Base-by-base conservation (phyloP, 2,113 vertebrate species). In the pig (Sus scrofa) region DNA sequence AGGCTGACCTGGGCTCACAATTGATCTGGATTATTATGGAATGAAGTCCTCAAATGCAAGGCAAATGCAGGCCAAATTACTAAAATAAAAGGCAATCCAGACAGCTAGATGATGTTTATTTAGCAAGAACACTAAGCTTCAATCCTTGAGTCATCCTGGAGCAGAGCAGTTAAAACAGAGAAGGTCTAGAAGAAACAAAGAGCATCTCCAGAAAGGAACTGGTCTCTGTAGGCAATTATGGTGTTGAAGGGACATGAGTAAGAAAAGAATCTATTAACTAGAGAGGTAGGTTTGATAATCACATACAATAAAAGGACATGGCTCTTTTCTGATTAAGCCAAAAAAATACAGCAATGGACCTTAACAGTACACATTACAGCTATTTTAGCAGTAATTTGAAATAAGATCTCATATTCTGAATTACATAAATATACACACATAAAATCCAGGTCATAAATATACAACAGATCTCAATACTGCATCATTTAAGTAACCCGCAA, bases 161-260 rank as follows among this genome's bases (percentile, higher is more conserved):
- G 83, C 27, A 85, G 37, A 87, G n/a, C 37, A 94, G 60, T 87
- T 94, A 95, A 96, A 89, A n/a, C 60, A 94, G 30, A 83, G 56
- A 93, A 89, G 37, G 22, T 78, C 58, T 75, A 95, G 52, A 95
- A 94, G 90, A 83, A 91, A 86, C 2, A 75, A 82, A 89, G 2
- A 79, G 65, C 15, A 82, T 67, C 18, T 93, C 52, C 50, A 18
- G 86, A 96, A 97, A 94, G 39, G 37, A 84, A 85, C 0, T 70
- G n/a, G 5, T 92, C 9, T 91, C 34, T 27, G 26, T 3, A 89
- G 83, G 39, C n/a, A 93, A 86, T 65, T 73, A 93, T 3, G 79
- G 68, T 84, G 3, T n/a, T 56, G 10, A 88, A 94, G 11, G 37
- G 20, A 77, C 30, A 86, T 12, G 10, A 90, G 6, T 81, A 68